These are phyloP conservation scores for Apogon talboti DNA, from an alignment of 2,797 vertebrate species.

Conservation along the genomic window DNA sequence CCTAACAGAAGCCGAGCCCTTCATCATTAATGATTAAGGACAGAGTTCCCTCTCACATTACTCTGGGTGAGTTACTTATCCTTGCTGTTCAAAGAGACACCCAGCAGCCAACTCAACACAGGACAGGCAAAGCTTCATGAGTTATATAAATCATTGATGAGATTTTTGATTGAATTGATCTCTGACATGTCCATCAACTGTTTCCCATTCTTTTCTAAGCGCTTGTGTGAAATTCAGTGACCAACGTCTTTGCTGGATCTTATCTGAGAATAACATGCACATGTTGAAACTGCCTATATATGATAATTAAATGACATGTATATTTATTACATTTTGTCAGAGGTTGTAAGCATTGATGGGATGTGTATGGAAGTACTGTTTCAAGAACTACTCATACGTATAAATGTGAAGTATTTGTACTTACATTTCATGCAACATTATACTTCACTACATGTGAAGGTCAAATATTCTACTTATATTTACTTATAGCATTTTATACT, in stretches of 20 bases:
- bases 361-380: no score
- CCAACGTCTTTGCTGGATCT: not conserved
- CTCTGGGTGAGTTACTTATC: slow-evolving; percentile 49
- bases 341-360: not conserved
- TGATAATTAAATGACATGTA: no score
- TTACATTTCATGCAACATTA: no score
- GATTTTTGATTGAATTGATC: slow-evolving; percentile 17
- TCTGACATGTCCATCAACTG: slow-evolving; percentile 8
- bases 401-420: no score
- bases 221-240: not conserved
- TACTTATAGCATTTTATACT: no score
- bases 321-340: not conserved
- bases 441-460: no score
- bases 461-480: no score
- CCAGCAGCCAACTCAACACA: not conserved
- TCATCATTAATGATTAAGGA: slow-evolving; percentile 76
- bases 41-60: slow-evolving; percentile 65
- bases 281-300: no score
- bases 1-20: slow-evolving; percentile 21
- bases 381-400: no score
- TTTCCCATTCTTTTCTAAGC: slow-evolving; percentile 1
- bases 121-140: slow-evolving; percentile 9
- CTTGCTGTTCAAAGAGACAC: slow-evolving; percentile 22
- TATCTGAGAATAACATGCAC: no score
- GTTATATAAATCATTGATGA: slow-evolving; percentile 45